These are phyloP conservation scores for Mohoua ochrocephala DNA, from an alignment of 2,113 vertebrate genomes.

Conservation along the genomic window DNA sequence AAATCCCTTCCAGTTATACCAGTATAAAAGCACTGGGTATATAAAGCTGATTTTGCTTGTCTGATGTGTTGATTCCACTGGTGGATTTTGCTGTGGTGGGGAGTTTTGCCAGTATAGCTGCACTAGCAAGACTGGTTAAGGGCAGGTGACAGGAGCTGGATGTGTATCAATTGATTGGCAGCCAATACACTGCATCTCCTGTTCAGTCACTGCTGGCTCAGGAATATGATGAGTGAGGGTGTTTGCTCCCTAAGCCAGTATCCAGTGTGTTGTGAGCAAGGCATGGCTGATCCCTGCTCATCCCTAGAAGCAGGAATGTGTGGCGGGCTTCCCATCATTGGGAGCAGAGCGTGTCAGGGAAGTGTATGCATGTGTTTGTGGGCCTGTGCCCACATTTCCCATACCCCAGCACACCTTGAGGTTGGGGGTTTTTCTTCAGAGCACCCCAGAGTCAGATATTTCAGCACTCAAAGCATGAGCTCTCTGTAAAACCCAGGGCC, in stretches of 20 bases:
- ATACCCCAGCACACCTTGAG: accelerated
- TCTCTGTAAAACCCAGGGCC: background rate
- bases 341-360: background rate
- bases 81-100: background rate
- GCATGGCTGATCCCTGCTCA: background rate
- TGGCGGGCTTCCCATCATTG: background rate
- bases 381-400: background rate
- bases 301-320: background rate
- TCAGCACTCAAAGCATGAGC: background rate
- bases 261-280: background rate
- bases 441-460: background rate
- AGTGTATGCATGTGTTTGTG: accelerated
- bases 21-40: background rate
- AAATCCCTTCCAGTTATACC: background rate
- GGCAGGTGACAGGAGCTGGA: background rate
- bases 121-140: background rate
- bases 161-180: background rate
- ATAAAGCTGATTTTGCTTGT: background rate
- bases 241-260: background rate
- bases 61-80: background rate
- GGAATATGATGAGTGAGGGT: background rate
- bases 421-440: background rate
- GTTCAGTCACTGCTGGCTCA: background rate
- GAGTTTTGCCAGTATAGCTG: background rate
- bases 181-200: background rate